Conservation (phyloP, 2,888 invertebrate species). For the Cacoxenus indagator region DNA sequence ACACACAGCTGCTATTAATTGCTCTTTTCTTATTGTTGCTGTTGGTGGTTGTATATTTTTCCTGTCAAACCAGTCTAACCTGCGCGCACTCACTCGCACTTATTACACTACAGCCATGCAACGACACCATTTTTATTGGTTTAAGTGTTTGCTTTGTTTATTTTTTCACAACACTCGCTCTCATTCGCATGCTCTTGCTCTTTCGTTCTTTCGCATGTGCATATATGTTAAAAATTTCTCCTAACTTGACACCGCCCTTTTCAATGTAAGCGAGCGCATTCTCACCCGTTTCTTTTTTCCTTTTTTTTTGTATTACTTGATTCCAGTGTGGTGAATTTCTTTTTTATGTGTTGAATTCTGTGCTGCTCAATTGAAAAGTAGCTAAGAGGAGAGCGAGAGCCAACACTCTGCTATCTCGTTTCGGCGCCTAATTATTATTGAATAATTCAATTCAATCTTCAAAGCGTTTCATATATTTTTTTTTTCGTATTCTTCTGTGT, state of each 20-base stretch:
- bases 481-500: neutral
- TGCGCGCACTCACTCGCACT: constrained; percentile 35
- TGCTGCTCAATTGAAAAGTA: neutral
- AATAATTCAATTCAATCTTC: constrained; percentile 59
- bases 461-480: constrained; percentile 44
- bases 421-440: constrained; percentile 62
- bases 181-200: constrained; percentile 7
- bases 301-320: neutral
- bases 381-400: neutral
- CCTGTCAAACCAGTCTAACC: constrained; percentile 45
- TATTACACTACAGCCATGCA: constrained; percentile 20
- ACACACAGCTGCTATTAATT: neutral
- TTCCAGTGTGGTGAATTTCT: constrained; percentile 59
- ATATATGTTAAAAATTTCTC: constrained; percentile 7
- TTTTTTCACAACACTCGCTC: neutral
- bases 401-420: constrained; percentile 36
- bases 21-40: neutral
- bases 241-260: constrained; percentile 54
- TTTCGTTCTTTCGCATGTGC: neutral
- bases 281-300: neutral
- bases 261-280: constrained; percentile 34
- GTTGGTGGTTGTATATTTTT: constrained; percentile 1
- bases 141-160: constrained; percentile 39
- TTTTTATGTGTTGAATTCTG: neutral
- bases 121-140: constrained; percentile 65